Percentiles rank a stretch among this genome's conserved stretches.
These are phyloP conservation scores for Octomys mimax DNA, from an alignment of 2,797 vertebrate species.

Conservation along the genomic window DNA sequence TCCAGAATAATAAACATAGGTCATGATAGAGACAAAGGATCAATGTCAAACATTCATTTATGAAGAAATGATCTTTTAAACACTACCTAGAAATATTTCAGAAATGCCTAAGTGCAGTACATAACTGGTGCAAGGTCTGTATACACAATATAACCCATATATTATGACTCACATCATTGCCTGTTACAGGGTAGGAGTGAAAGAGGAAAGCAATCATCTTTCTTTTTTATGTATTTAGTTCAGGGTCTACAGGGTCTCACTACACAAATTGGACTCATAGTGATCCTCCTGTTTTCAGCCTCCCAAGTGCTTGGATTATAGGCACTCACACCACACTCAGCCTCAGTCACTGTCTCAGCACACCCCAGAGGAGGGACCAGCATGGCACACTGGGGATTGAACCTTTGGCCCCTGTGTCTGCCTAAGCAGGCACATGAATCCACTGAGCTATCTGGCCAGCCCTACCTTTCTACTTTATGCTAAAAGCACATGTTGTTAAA, in stretches of 20 bases:
- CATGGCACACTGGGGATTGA: too few relatives aligned
- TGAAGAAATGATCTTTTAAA: conserved; percentile 25
- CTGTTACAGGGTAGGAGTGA: neutral
- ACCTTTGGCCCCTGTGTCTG: too few relatives aligned
- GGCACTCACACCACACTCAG: too few relatives aligned
- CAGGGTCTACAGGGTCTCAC: too few relatives aligned
- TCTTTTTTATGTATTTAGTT: neutral
- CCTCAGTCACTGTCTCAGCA: too few relatives aligned
- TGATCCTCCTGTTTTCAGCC: too few relatives aligned
- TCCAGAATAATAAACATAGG: neutral
- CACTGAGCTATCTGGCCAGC: too few relatives aligned
- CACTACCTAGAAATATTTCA: conserved; percentile 4
- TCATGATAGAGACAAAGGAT: neutral
- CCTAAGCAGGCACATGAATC: too few relatives aligned
- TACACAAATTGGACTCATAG: too few relatives aligned
- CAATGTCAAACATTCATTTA: neutral
- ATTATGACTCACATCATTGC: neutral
- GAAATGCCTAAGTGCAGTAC: neutral
- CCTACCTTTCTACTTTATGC: neutral
- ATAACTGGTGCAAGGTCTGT: neutral
- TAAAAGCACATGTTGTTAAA: neutral
- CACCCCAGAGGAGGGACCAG: too few relatives aligned
- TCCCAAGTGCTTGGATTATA: too few relatives aligned
- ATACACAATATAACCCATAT: neutral
- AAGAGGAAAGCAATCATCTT: neutral